phyloP scores from a whole-genome alignment of 2,888 invertebrate genomes.

The Ethmia dodecea region DNA sequence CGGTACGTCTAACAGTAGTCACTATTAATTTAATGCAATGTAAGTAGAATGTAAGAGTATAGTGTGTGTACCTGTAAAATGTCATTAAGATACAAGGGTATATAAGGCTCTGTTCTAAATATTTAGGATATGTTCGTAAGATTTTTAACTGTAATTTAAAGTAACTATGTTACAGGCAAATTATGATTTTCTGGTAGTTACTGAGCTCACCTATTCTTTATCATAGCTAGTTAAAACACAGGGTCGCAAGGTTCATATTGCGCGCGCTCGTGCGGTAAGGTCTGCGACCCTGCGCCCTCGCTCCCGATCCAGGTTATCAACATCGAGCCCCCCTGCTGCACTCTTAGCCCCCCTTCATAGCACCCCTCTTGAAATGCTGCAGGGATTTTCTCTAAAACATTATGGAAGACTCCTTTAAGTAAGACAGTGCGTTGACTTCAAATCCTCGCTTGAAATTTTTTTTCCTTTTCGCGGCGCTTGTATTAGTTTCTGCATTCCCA shows the following conservation, averaged over 20 bases:
- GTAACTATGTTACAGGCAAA: too few species aligned
- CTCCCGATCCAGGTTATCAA: slow-evolving; percentile 74
- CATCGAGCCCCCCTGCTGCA: slow-evolving; percentile 42
- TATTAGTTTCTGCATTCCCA: too few species aligned
- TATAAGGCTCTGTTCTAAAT: too few species aligned
- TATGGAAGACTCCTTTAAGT: slow-evolving; percentile 52
- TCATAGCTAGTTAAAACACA: slow-evolving; percentile 28
- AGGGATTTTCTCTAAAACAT: slow-evolving; percentile 66
- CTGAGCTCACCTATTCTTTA: slow-evolving; percentile 21
- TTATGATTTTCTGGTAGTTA: too few species aligned
- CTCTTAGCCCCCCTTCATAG: slow-evolving; percentile 36
- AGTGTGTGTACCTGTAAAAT: too few species aligned
- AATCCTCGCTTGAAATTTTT: slow-evolving; percentile 6
- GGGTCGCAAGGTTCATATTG: slow-evolving; percentile 43
- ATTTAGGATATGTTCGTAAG: too few species aligned
- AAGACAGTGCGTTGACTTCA: slow-evolving; percentile 66
- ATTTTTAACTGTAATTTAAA: too few species aligned
- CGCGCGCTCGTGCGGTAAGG: slow-evolving; percentile 64
- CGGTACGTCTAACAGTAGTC: too few species aligned
- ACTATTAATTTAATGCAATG: too few species aligned
- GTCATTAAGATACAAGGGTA: too few species aligned
- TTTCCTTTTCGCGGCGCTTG: too few species aligned
- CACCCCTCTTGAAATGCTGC: slow-evolving; percentile 53
- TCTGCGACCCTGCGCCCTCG: slow-evolving; percentile 67
- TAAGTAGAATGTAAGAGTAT: too few species aligned